Evolutionary conservation across 2,113 vertebrate species (phyloP).

Genomic region (Archilochus colubris): DNA sequence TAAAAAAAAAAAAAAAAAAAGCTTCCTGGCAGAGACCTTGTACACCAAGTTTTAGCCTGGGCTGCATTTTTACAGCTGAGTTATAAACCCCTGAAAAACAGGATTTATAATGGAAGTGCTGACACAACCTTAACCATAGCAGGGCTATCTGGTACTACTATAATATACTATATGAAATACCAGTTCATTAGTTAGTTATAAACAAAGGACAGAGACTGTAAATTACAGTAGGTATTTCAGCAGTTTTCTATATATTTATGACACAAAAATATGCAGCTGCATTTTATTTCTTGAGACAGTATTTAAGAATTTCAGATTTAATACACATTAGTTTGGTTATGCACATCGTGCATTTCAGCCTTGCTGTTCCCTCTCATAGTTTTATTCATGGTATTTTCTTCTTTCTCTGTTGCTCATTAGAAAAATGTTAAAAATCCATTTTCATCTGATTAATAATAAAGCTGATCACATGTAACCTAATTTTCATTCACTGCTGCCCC

Average conservation of each 20-base stretch:
- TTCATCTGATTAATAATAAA: constrained; percentile 99
- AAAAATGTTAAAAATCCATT: constrained; percentile 99
- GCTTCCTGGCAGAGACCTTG: constrained; percentile 63
- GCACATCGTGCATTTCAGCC: constrained; percentile 53
- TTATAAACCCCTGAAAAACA: constrained; percentile 73
- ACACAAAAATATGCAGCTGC: constrained; percentile 69
- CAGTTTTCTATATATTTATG: constrained; percentile 74
- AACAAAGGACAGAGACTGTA: constrained; percentile 77
- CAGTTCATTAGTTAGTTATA: constrained; percentile 80
- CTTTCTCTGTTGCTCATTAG: constrained; percentile 93
- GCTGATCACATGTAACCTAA: constrained; percentile 99
- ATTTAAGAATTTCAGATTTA: constrained; percentile 76
- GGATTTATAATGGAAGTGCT: constrained; percentile 73
- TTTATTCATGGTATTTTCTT: constrained; percentile 83
- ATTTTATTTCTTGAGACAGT: constrained; percentile 74
- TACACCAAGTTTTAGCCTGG: constrained; percentile 62
- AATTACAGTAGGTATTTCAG: constrained; percentile 77
- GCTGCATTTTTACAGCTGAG: constrained; percentile 74
- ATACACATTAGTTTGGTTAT: constrained; percentile 69
- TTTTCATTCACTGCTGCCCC: constrained; percentile 98
- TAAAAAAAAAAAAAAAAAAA: constrained; percentile 19
- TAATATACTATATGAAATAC: constrained; percentile 75
- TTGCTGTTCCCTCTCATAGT: constrained; percentile 52
- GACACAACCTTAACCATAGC: constrained; percentile 60
- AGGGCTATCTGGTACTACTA: constrained; percentile 42